Evolutionary conservation across 2,888 invertebrate genomes (phyloP).

Genomic region (Brenthis daphne): DNA sequence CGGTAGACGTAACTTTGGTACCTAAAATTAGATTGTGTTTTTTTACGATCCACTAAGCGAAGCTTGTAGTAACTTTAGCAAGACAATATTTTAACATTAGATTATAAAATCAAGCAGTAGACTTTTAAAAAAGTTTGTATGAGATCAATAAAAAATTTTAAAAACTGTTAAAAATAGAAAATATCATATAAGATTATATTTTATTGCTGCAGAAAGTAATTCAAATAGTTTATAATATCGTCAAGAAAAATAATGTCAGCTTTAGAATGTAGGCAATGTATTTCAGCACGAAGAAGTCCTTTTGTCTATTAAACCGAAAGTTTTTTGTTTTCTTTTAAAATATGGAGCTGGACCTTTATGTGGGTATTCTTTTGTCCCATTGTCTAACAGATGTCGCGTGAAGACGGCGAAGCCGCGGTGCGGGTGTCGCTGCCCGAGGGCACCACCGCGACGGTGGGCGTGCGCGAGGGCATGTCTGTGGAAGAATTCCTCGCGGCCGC

Average conservation of each 20-base stretch:
- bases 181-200: no score
- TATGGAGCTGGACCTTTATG: conserved; percentile 28
- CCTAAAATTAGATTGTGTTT: conserved; percentile 26
- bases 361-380: conserved; percentile 30
- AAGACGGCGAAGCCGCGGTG: conserved; percentile 93
- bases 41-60: conserved; percentile 10
- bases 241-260: conserved; percentile 1
- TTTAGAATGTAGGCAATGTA: conserved; percentile 3
- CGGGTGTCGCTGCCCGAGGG: conserved; percentile 95
- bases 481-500: conserved; percentile 97
- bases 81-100: not conserved
- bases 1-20: conserved; percentile 20
- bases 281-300: conserved; percentile 23
- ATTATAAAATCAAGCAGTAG: not conserved
- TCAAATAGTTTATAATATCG: not conserved
- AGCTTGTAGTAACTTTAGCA: not conserved
- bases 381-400: conserved; percentile 88
- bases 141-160: no score
- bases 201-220: not conserved
- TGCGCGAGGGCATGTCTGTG: conserved; percentile 96
- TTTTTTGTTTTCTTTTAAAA: conserved; percentile 28
- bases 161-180: no score
- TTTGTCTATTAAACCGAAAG: conserved; percentile 32
- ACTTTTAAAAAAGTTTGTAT: no score
- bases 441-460: conserved; percentile 90